These are phyloP conservation scores for Nemapogon koenigi DNA, from an alignment of 2,888 invertebrate genomes.

Conservation along the genomic window DNA sequence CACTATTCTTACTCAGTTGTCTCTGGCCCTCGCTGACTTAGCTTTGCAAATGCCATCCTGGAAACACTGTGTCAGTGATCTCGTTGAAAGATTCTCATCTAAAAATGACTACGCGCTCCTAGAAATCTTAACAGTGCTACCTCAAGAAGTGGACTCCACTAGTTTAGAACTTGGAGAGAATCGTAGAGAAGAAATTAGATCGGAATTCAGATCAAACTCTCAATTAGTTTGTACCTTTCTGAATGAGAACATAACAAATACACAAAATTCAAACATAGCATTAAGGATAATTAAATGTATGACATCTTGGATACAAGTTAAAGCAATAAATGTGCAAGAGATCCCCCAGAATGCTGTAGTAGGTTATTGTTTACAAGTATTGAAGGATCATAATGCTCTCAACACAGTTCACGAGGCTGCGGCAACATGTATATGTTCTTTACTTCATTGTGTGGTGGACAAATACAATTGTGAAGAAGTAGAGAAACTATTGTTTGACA, in stretches of 20 bases:
- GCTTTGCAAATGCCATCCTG: conserved; percentile 93
- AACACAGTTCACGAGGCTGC: conserved; percentile 85
- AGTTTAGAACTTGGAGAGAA: conserved; percentile 88
- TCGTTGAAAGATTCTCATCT: conserved; percentile 78
- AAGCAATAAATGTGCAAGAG: conserved; percentile 77
- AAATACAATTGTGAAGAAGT: conserved; percentile 75
- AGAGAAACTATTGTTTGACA: conserved; percentile 82
- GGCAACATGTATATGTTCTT: conserved; percentile 87
- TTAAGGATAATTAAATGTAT: conserved; percentile 83
- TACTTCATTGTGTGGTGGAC: conserved; percentile 76
- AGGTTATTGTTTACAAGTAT: conserved; percentile 73
- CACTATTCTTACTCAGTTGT: conserved; percentile 90
- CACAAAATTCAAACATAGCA: conserved; percentile 71
- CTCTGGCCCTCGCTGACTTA: conserved; percentile 91
- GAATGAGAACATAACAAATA: conserved; percentile 74
- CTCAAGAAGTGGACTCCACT: conserved; percentile 91
- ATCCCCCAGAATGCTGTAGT: conserved; percentile 77
- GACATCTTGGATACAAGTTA: conserved; percentile 89
- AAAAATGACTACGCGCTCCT: conserved; percentile 82
- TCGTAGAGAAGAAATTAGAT: conserved; percentile 82
- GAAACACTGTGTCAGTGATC: conserved; percentile 86
- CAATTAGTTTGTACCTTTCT: conserved; percentile 81
- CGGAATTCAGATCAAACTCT: conserved; percentile 79
- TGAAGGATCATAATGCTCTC: conserved; percentile 66
- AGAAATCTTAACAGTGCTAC: conserved; percentile 91